Percentiles rank a stretch among this genome's conserved stretches.
phyloP scores from a whole-genome alignment of 1,140 invertebrate species.

The Telenomus remus region DNA sequence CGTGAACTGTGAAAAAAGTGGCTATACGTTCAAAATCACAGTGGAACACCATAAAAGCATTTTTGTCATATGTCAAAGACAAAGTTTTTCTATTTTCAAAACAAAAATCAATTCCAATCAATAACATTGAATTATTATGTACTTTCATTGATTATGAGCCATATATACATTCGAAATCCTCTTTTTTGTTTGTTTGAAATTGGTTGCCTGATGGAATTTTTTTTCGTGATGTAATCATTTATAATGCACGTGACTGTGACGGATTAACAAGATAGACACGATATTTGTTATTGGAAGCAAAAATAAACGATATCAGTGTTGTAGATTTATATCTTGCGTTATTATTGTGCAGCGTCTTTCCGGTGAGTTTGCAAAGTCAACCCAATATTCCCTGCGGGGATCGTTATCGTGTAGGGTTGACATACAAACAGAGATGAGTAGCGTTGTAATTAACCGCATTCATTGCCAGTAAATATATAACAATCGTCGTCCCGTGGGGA shows the following conservation, averaged over 20 bases:
- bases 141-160: too few relatives aligned
- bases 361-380: conserved; percentile 52
- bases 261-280: conserved; percentile 13
- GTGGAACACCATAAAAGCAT: conserved; percentile 10
- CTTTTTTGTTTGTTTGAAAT: too few relatives aligned
- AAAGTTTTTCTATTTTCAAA: too few relatives aligned
- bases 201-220: neutral
- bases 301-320: conserved; percentile 10
- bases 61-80: neutral
- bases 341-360: conserved; percentile 53
- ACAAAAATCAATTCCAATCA: too few relatives aligned
- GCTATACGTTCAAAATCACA: conserved; percentile 12
- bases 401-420: conserved; percentile 56
- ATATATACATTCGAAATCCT: too few relatives aligned
- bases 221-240: conserved; percentile 9
- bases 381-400: conserved; percentile 52
- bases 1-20: conserved; percentile 67
- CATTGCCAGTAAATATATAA: conserved; percentile 58
- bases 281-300: too few relatives aligned
- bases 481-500: conserved; percentile 38
- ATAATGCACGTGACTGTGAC: too few relatives aligned
- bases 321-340: conserved; percentile 37
- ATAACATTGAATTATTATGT: neutral
- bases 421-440: conserved; percentile 59
- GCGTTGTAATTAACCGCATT: conserved; percentile 62